Percentiles rank a stretch among this genome's conserved stretches.
These are phyloP conservation scores for Mythimna albipuncta DNA, from an alignment of 2,888 invertebrate species.

Conservation along the genomic window DNA sequence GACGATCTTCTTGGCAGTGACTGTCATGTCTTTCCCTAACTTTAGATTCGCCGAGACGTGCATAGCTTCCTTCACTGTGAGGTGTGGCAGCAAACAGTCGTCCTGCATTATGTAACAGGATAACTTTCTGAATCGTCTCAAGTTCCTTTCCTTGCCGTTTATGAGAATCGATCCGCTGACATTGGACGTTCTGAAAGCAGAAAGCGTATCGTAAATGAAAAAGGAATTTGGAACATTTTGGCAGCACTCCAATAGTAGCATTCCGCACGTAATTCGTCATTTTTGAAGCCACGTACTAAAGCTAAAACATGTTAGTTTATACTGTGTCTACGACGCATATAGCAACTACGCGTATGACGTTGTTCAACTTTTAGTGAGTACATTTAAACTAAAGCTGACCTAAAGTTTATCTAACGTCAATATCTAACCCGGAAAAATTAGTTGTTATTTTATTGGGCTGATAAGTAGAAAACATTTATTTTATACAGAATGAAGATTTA, in stretches of 20 bases:
- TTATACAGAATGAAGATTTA: slow-evolving; percentile 48
- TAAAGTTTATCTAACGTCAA: slow-evolving; percentile 19
- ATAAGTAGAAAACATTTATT: background rate
- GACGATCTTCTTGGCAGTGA: slow-evolving; percentile 94
- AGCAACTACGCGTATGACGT: background rate
- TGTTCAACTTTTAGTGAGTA: slow-evolving; percentile 1
- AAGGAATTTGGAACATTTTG: slow-evolving; percentile 34
- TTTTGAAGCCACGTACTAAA: slow-evolving; percentile 3
- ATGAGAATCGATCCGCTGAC: slow-evolving; percentile 96
- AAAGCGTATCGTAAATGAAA: slow-evolving; percentile 43
- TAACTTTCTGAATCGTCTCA: slow-evolving; percentile 97
- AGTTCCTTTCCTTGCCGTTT: slow-evolving; percentile 96
- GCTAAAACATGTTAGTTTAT: slow-evolving; percentile 7
- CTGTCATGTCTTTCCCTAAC: slow-evolving; percentile 94
- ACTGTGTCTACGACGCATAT: slow-evolving; percentile 1
- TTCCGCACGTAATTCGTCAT: slow-evolving; percentile 25
- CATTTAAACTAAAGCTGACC: slow-evolving; percentile 9
- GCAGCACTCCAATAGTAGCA: slow-evolving; percentile 37
- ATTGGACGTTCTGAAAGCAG: slow-evolving; percentile 93
- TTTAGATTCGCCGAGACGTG: slow-evolving; percentile 98
- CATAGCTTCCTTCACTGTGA: slow-evolving; percentile 98
- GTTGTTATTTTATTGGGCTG: background rate
- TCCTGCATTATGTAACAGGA: slow-evolving; percentile 99
- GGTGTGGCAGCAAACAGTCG: slow-evolving; percentile 96
- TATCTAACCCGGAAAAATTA: slow-evolving; percentile 29